These are phyloP conservation scores for Apodemia hepburni DNA, from an alignment of 2,888 invertebrate genomes.

Conservation along the genomic window DNA sequence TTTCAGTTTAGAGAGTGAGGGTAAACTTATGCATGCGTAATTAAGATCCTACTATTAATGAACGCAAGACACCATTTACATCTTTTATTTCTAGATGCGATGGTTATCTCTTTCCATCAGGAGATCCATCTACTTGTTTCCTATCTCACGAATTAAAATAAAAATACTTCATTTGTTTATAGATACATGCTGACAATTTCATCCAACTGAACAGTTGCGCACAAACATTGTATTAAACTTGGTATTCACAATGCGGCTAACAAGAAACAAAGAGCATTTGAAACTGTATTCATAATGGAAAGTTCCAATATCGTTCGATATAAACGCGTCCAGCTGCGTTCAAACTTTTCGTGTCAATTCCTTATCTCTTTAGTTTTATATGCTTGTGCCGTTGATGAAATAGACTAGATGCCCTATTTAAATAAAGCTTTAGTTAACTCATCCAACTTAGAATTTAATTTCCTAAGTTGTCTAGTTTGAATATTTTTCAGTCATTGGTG, in stretches of 20 bases:
- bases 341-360: conserved; percentile 2
- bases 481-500: too few species aligned
- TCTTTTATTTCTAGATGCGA: too few species aligned
- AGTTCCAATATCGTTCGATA: conserved; percentile 2
- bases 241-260: not conserved
- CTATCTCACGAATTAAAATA: too few species aligned
- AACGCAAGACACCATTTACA: too few species aligned
- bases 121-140: too few species aligned
- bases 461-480: too few species aligned
- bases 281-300: conserved; percentile 6
- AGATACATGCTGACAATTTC: not conserved
- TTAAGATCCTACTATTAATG: too few species aligned
- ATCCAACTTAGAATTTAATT: too few species aligned
- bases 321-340: not conserved
- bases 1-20: too few species aligned
- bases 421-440: too few species aligned
- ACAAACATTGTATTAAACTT: not conserved
- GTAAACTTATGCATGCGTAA: too few species aligned
- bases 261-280: conserved; percentile 14
- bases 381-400: not conserved
- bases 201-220: not conserved
- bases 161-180: not conserved
- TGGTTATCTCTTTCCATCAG: too few species aligned
- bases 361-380: not conserved
- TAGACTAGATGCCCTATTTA: not conserved